Percentiles rank a stretch among this genome's conserved stretches.
phyloP scores from a whole-genome alignment of 1,140 invertebrate genomes.

The Leucophenga varia region DNA sequence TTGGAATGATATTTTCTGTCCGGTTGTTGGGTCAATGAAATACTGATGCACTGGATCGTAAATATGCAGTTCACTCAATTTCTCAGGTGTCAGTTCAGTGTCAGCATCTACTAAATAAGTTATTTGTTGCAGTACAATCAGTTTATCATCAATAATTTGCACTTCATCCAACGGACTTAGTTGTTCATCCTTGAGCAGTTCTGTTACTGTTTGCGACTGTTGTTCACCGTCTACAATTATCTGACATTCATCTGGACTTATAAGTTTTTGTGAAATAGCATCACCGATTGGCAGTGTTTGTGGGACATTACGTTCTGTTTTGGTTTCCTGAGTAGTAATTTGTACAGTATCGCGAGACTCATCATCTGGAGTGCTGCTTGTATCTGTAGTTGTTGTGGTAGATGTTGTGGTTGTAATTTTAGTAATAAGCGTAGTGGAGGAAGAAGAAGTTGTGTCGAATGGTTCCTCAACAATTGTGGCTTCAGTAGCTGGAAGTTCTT shows the following conservation, averaged over 20 bases:
- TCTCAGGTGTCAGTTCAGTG: constrained; percentile 63
- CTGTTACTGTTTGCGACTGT: constrained; percentile 63
- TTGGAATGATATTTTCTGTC: constrained; percentile 72
- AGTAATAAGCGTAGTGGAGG: constrained; percentile 27
- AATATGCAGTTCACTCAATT: constrained; percentile 69
- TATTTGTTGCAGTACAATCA: constrained; percentile 48
- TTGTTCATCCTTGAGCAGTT: constrained; percentile 65
- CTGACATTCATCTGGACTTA: constrained; percentile 72
- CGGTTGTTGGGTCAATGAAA: constrained; percentile 78
- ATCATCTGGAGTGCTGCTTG: constrained; percentile 22
- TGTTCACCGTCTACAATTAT: constrained; percentile 63
- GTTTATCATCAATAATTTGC: constrained; percentile 62
- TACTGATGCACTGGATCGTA: constrained; percentile 73
- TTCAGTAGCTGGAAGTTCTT: constrained; percentile 11
- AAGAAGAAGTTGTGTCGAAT: constrained; percentile 4
- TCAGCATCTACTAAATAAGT: constrained; percentile 42
- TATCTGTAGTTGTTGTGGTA: constrained; percentile 28
- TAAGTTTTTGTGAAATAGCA: constrained; percentile 72
- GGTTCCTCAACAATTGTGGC: constrained; percentile 10
- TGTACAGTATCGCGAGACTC: constrained; percentile 27
- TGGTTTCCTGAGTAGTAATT: constrained; percentile 15
- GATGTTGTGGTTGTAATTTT: constrained; percentile 31
- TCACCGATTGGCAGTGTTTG: constrained; percentile 62
- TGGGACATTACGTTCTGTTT: constrained; percentile 31
- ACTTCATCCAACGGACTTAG: constrained; percentile 69